A percentile compares a stretch with the other conserved stretches of the same genome.
These are phyloP conservation scores for Sakesphorus luctuosus DNA, from an alignment of 2,113 vertebrate genomes.

Conservation along the genomic window DNA sequence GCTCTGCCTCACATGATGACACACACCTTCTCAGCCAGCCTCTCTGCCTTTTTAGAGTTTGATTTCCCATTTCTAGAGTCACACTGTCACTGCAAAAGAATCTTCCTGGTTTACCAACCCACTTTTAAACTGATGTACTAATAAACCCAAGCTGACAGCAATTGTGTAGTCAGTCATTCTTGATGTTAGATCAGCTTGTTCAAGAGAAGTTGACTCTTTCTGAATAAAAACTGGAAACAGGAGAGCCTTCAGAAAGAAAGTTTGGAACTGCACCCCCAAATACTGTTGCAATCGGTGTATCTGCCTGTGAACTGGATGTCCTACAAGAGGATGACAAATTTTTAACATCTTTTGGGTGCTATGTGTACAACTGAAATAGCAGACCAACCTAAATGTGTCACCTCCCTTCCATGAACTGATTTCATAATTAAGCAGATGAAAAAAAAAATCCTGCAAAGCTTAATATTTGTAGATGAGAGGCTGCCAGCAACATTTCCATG, in stretches of 20 bases:
- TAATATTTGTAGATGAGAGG: neutral
- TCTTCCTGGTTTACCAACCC: neutral
- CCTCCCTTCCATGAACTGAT: neutral
- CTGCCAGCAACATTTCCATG: neutral
- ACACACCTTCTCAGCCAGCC: neutral
- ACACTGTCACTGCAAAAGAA: neutral
- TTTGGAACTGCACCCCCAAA: neutral
- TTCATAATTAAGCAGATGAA: neutral
- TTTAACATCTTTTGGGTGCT: neutral
- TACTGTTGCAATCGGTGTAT: neutral
- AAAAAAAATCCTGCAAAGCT: neutral
- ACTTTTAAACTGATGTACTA: neutral
- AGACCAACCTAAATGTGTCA: neutral
- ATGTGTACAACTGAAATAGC: neutral
- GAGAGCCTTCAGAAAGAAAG: neutral
- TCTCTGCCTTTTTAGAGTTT: neutral
- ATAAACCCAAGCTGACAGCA: neutral
- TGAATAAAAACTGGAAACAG: neutral
- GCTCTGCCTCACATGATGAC: accelerated
- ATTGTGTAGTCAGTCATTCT: neutral
- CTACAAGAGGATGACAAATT: neutral
- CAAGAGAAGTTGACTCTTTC: neutral
- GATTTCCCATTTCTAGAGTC: too few species aligned
- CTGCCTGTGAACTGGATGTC: neutral
- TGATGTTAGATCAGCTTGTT: neutral